Evolutionary conservation across 30 jellyfish, hydroid and myxozoan genomes (phyloP), one percentile per base, ranked within the genome.

Genomic region (Mastigias papua): DNA sequence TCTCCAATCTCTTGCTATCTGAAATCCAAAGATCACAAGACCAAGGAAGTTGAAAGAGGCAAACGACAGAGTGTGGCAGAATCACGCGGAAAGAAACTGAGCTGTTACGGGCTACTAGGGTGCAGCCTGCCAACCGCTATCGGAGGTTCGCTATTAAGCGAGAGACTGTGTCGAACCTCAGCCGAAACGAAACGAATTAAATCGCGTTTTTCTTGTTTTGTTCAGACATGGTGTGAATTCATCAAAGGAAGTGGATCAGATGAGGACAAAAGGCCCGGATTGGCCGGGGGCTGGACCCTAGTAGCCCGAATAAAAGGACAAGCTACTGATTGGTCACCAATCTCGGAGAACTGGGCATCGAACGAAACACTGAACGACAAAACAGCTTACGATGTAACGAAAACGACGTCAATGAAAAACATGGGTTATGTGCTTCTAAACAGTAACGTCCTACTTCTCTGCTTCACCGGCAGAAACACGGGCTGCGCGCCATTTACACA

Each of bases 231-330:
- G 99, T 95, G 99, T 65, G 97, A 86, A 73, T 91, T 90, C 82
- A 86, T 90, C 86, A 91, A 86, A 81, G 98, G 97, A 6, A 97
- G 97, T 5, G 97, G 97, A 34, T 49, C 90, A 37, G 98, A 97
- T 62, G 97, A 86, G 30, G 98, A 88, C 69, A 86, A 81, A 35
- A 81, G 97, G 63, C 97, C 98, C 63, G 91, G 91, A 23, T 86
- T 86, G 32, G 93, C 97, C 73, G 99, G 99, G 79, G 99, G 99
- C 75, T 95, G 99, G 99, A 95, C 99, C 84, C 99, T 95, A 86
- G 98, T 95, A 86, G 99, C 99, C 97, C 97, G 99, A 74, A 93
- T 91, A 72, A 91, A 95, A 73, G 99, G 99, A 28, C 97, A 84
- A 81, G 97, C 81, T 35, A 95, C 98, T 21, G 99, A 95, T 71